Evolutionary conservation across 2,797 vertebrate genomes (phyloP), one percentile per base, ranked within the genome.

Genomic region (Periophthalmus magnuspinnatus): DNA sequence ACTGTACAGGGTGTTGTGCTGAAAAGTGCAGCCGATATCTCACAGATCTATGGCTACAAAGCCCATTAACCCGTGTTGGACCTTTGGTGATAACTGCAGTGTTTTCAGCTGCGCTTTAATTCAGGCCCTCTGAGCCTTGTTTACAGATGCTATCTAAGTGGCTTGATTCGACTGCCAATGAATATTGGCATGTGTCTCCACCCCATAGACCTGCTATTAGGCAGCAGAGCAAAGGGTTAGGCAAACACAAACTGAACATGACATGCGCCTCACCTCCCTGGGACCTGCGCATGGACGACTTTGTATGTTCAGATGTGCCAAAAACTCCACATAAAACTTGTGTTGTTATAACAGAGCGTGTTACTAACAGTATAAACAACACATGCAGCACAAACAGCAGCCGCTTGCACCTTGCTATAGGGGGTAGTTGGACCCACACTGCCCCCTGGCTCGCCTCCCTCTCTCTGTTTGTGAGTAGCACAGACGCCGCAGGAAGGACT

Each of bases 231-330:
- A 90, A 80, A 81, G 86, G 84, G 89, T 93, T 93, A 93, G 92
- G 87, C 90, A 92, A 91, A 93, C 92, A 90, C 93, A 94, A 95
- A 94, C 85, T 91, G 93, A 92, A 92, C 93, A 93, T 94, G 92
- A 90, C 93, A 90, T 94, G 85, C 93, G 88, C 84, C 86, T 90
- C 74, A 84, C 76, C 88, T 88, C 78, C 74, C 75, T 74, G 33
- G 81, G 89, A 91, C 72, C 5, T 0, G 75, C 76, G 63, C 50
- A 54, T 67, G 54, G 45, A 82, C 71, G 76, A 62, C 13, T 62
- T 21, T 65, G 17, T 64, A 67, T 54, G 73, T 6, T 22, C 73
- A 48, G 16, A 72, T 70, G 41, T 58, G 47, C 6, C 67, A 72
- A 69, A 70, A 54, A 33, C n/a, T 59, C 54, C 38, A 71, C 59